Evolutionary conservation across 35 echinoderm and acorn worm species (phyloP).

Genomic region (Apostichopus californicus): DNA sequence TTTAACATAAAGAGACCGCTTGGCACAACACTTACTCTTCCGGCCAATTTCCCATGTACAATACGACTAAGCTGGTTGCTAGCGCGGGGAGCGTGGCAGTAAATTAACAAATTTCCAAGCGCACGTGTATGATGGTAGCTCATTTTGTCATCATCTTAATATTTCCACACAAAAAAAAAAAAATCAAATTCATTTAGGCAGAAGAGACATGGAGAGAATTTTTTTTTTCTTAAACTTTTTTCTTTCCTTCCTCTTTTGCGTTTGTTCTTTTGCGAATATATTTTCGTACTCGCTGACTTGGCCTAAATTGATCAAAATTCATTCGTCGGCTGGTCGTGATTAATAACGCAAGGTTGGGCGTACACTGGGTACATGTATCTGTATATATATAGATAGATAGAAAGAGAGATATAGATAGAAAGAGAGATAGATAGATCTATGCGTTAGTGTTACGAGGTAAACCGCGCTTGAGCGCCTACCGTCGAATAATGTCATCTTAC

Average conservation of each 20-base stretch:
- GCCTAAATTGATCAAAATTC: constrained; percentile 47
- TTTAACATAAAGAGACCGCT: background rate
- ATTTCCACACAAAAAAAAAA: background rate
- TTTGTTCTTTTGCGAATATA: constrained; percentile 36
- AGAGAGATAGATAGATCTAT: background rate
- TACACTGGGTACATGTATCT: background rate
- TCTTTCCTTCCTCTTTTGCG: background rate
- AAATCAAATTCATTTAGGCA: constrained; percentile 42
- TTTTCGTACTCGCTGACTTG: constrained; percentile 46
- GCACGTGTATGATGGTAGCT: constrained; percentile 23
- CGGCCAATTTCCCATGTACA: constrained; percentile 33
- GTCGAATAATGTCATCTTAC: constrained; percentile 34
- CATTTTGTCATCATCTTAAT: background rate
- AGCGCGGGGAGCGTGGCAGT: constrained; percentile 38
- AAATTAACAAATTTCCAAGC: constrained; percentile 41
- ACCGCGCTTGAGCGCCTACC: constrained; percentile 11
- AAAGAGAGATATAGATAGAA: background rate
- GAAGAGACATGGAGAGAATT: constrained; percentile 1
- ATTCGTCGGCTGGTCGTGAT: constrained; percentile 20
- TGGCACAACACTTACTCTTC: constrained; percentile 22
- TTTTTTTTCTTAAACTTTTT: background rate
- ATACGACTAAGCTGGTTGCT: background rate
- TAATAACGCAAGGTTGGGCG: constrained; percentile 5
- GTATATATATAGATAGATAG: background rate
- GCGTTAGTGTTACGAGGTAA: constrained; percentile 34